Conservation (phyloP, 2,888 invertebrate genomes). For the Camptogramma bilineatum region DNA sequence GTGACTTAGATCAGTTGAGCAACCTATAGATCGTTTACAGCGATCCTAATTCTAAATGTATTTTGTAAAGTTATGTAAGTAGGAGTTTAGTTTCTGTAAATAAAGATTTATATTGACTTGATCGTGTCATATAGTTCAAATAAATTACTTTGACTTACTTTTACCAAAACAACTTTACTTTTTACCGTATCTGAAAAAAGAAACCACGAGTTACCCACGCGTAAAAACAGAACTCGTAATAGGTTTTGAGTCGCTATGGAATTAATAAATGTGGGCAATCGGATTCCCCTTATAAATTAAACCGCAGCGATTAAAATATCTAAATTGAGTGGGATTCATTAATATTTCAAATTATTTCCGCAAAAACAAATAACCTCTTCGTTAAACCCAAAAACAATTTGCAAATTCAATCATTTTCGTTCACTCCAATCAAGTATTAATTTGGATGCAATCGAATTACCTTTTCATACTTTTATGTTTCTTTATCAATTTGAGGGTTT, state of each 20-base stretch:
- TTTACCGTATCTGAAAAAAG: too few relatives aligned
- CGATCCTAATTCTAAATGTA: too few relatives aligned
- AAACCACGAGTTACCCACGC: too few relatives aligned
- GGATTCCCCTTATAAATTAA: neutral
- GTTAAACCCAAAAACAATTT: slow-evolving; percentile 20
- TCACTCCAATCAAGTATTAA: slow-evolving; percentile 21
- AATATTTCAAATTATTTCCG: slow-evolving; percentile 2
- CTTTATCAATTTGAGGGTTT: neutral
- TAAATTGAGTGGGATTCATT: neutral
- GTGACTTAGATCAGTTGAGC: too few relatives aligned
- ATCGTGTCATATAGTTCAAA: too few relatives aligned
- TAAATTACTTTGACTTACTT: too few relatives aligned
- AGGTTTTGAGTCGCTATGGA: neutral
- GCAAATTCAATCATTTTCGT: slow-evolving; percentile 23
- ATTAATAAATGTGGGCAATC: neutral
- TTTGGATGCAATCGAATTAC: slow-evolving; percentile 15
- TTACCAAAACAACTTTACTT: too few relatives aligned
- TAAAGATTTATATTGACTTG: too few relatives aligned
- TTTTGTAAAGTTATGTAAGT: too few relatives aligned
- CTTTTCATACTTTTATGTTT: neutral
- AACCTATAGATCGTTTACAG: too few relatives aligned
- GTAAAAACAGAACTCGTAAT: neutral
- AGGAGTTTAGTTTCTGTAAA: too few relatives aligned
- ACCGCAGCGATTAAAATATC: neutral
- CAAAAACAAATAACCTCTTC: slow-evolving; percentile 16